A percentile compares a stretch with the other conserved stretches of the same genome.
Evolutionary conservation across 2,888 invertebrate species (phyloP).

Genomic region (Bellardia bayeri): DNA sequence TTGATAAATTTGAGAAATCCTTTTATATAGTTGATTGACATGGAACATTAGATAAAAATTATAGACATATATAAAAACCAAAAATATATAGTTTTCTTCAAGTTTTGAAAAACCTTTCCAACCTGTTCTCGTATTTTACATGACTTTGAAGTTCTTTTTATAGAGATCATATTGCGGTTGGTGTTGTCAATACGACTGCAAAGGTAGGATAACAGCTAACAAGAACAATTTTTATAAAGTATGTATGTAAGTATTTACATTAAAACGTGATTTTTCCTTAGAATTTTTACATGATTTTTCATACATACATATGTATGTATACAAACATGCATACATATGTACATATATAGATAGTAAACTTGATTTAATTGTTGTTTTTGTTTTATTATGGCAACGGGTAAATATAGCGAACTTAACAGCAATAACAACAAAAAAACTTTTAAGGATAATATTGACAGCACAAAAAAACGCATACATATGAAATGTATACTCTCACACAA

Average conservation of each 20-base stretch:
- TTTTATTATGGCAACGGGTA: constrained; percentile 44
- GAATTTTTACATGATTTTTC: no score
- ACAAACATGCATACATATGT: neutral
- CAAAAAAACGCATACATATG: constrained; percentile 19
- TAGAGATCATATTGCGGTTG: neutral
- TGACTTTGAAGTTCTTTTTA: neutral
- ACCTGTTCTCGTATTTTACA: neutral
- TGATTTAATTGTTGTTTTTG: constrained; percentile 4
- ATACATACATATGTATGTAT: no score
- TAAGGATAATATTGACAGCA: constrained; percentile 56
- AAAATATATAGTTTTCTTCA: no score
- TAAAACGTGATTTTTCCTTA: constrained; percentile 50
- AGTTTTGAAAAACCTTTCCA: neutral
- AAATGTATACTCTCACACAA: constrained; percentile 30
- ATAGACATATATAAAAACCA: no score
- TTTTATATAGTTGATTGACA: no score
- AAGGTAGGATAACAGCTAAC: constrained; percentile 29
- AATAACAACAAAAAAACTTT: constrained; percentile 36
- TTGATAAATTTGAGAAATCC: no score
- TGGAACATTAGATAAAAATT: no score
- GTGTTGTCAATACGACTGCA: neutral
- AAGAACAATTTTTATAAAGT: constrained; percentile 18
- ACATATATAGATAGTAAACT: constrained; percentile 10
- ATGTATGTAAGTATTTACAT: constrained; percentile 26
- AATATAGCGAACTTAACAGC: constrained; percentile 32